These are phyloP conservation scores for Speoplatyrhinus poulsoni DNA, from an alignment of 2,113 vertebrate species.

Conservation along the genomic window DNA sequence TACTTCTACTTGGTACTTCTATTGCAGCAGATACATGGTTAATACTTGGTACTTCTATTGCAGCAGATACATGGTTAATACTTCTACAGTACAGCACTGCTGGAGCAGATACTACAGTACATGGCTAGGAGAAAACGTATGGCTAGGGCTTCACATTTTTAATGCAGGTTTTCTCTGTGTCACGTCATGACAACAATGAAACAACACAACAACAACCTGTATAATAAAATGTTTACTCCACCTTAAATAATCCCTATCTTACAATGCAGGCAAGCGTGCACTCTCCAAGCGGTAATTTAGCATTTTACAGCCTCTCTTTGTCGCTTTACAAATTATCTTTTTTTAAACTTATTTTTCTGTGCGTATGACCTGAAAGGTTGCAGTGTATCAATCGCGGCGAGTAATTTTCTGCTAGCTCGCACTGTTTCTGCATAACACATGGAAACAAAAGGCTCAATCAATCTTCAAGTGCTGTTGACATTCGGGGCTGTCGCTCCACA, in stretches of 20 bases:
- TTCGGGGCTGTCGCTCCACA: conserved; percentile 34
- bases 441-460: conserved; percentile 67
- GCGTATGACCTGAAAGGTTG: conserved; percentile 48
- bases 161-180: too few species aligned
- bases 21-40: too few species aligned
- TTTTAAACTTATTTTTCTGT: conserved; percentile 12
- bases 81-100: too few species aligned
- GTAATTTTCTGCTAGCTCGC: conserved; percentile 62
- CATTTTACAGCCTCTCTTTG: conserved; percentile 34
- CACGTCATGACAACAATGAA: too few species aligned
- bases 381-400: conserved; percentile 53
- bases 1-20: too few species aligned
- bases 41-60: too few species aligned
- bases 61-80: too few species aligned
- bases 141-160: too few species aligned
- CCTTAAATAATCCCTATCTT: conserved; percentile 14
- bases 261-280: conserved; percentile 36
- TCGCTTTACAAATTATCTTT: conserved; percentile 42
- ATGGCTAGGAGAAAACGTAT: too few species aligned
- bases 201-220: background rate
- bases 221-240: conserved; percentile 47
- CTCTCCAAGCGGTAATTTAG: conserved; percentile 39
- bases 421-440: conserved; percentile 50
- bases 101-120: too few species aligned
- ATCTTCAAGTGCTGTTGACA: conserved; percentile 59